These are phyloP conservation scores for Chaenogobius annularis DNA, from an alignment of 2,113 vertebrate genomes.

Conservation along the genomic window DNA sequence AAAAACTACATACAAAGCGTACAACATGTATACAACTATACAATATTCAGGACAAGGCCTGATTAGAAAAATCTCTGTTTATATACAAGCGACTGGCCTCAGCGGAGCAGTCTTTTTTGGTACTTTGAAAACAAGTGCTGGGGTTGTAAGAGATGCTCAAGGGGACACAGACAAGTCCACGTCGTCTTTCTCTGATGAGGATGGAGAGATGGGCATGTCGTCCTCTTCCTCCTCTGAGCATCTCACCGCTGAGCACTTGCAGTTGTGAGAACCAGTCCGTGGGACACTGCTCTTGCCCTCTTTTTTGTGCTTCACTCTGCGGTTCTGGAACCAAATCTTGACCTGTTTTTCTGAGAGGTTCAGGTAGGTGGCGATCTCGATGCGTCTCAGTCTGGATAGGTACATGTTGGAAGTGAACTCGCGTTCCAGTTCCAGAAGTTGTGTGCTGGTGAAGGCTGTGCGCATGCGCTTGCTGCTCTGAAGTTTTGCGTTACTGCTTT, in stretches of 20 bases:
- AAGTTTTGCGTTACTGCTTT: conserved; percentile 87
- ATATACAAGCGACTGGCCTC: conserved; percentile 71
- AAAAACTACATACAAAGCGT: conserved; percentile 77
- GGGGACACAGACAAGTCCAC: conserved; percentile 90
- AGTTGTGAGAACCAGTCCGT: conserved; percentile 80
- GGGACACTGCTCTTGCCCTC: conserved; percentile 91
- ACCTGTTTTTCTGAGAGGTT: conserved; percentile 99
- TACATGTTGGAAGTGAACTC: conserved; percentile 99
- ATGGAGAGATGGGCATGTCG: conserved; percentile 90
- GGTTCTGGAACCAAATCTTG: conserved; percentile 99
- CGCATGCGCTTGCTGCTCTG: conserved; percentile 99
- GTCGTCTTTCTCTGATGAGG: conserved; percentile 94
- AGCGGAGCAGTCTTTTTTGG: conserved; percentile 72
- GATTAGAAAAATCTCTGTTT: conserved; percentile 74
- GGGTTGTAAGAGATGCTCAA: conserved; percentile 51
- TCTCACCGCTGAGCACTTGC: conserved; percentile 90
- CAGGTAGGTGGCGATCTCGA: conserved; percentile 98
- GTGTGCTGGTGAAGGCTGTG: conserved; percentile 98
- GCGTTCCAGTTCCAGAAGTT: conserved; percentile 95
- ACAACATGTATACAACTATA: conserved; percentile 80
- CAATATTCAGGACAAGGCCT: conserved; percentile 68
- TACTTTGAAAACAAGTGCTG: conserved; percentile 52
- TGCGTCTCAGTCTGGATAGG: conserved; percentile 94
- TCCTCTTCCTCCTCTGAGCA: conserved; percentile 91
- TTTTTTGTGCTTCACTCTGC: conserved; percentile 98